phyloP scores from a whole-genome alignment of 2,113 vertebrate genomes.

The Chlamydotis undulata region DNA sequence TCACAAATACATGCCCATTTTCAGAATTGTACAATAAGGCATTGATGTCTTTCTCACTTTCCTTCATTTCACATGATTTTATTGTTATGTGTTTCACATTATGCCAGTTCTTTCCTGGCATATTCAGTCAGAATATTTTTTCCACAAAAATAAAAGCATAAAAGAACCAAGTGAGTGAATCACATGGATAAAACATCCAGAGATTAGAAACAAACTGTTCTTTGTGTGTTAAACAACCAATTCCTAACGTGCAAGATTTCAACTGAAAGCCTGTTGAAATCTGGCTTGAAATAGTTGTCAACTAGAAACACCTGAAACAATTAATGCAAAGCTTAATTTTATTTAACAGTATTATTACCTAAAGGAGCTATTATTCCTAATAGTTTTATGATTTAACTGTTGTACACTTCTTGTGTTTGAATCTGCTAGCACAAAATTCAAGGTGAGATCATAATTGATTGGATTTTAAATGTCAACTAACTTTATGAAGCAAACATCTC shows the following conservation, averaged over 20 bases:
- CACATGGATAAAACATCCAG: neutral
- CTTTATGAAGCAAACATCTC: neutral
- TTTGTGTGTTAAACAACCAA: neutral
- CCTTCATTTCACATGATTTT: neutral
- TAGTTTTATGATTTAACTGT: slow-evolving; percentile 17
- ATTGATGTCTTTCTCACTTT: neutral
- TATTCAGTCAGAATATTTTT: neutral
- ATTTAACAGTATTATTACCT: slow-evolving; percentile 16
- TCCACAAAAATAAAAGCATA: neutral
- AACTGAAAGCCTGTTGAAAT: neutral
- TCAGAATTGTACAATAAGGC: neutral
- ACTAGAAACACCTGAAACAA: neutral
- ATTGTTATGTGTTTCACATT: neutral
- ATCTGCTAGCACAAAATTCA: neutral
- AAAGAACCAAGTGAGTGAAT: neutral
- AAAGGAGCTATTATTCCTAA: slow-evolving; percentile 12
- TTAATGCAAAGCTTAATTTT: neutral
- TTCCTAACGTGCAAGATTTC: neutral
- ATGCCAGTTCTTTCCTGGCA: neutral
- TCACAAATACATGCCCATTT: neutral
- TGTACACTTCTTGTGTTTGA: neutral
- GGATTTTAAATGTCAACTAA: slow-evolving; percentile 15
- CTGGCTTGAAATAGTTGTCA: neutral
- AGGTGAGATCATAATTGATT: neutral
- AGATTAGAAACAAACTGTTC: neutral